Conservation (phyloP, 64 coral and sea anemone genomes). For the Porites lutea region DNA sequence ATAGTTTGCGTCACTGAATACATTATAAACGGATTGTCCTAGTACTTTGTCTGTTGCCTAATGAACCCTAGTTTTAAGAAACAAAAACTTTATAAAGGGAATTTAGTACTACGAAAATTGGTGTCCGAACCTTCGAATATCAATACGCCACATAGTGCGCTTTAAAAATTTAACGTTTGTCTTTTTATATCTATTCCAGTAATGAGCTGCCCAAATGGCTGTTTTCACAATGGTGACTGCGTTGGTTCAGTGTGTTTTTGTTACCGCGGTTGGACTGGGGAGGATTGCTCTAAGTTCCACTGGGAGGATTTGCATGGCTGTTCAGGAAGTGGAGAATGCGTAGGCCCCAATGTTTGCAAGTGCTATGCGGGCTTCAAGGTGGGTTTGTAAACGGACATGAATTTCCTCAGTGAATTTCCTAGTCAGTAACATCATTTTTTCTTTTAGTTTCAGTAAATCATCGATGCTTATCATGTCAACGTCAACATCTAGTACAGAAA, state of each 20-base stretch:
- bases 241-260: constrained; percentile 69
- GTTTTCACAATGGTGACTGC: constrained; percentile 76
- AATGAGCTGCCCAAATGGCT: constrained; percentile 62
- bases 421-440: no score
- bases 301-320: constrained; percentile 65
- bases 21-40: constrained; percentile 6
- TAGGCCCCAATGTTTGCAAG: constrained; percentile 70
- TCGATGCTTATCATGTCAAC: no score
- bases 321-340: constrained; percentile 54
- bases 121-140: constrained; percentile 4
- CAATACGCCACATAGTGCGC: no score
- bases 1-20: constrained; percentile 6
- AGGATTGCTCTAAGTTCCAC: constrained; percentile 59
- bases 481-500: no score
- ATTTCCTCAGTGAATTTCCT: no score
- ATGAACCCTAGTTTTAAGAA: constrained; percentile 3
- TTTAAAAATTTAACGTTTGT: no score
- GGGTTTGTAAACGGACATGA: background rate
- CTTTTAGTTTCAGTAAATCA: no score
- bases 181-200: no score
- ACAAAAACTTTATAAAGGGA: no score
- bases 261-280: constrained; percentile 74
- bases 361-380: constrained; percentile 47
- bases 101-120: constrained; percentile 4
- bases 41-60: constrained; percentile 3